Base-by-base conservation (phyloP, 2,797 vertebrate genomes). In the Aldrovandia affinis region DNA sequence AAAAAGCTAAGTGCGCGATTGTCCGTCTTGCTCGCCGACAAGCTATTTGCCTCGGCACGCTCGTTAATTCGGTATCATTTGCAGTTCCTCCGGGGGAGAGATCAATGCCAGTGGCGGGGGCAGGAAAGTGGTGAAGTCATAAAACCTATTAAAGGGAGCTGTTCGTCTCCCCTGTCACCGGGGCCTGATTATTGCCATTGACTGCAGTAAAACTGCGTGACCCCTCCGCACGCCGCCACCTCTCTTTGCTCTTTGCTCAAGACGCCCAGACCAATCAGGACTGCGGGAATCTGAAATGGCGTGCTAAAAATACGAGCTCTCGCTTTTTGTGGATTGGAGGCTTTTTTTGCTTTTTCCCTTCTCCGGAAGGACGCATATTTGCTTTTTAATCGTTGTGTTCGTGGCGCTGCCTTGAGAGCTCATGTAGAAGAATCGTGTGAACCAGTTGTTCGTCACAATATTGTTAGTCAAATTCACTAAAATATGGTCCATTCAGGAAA, bases 41-140 rank as follows among this genome's bases (percentile, higher is more conserved):
- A 78, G 86, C 86, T 75, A 86, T 85, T 84, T 86, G 87, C 89
- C 91, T 91, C 91, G 85, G 89, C 90, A 91, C 94, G 91, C 93
- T 95, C 95, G 95, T 95, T 96, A 94, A 96, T 96, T 96, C 94
- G 93, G 93, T 93, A 94, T 93, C 89, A 94, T 95, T 95, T 95
- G 92, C 91, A 68, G 89, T 88, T 91, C 94, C 94, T 93, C 91
- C 86, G 80, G 94, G 94, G 84, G 92, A 91, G 89, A 92, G 93
- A 95, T 95, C 95, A 95, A 96, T 95, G 94, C 92, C 93, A 93
- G 92, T 91, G 92, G 91, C 91, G 89, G 90, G 92, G 91, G 91
- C 90, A 92, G 91, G 93, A 89, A 92, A 92, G 89, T 90, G 88
- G 89, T 93, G 91, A 94, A 95, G 93, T 94, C 93, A 94, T 95